Conservation (phyloP, 2,888 invertebrate species). For the Temnothorax ravouxi region DNA sequence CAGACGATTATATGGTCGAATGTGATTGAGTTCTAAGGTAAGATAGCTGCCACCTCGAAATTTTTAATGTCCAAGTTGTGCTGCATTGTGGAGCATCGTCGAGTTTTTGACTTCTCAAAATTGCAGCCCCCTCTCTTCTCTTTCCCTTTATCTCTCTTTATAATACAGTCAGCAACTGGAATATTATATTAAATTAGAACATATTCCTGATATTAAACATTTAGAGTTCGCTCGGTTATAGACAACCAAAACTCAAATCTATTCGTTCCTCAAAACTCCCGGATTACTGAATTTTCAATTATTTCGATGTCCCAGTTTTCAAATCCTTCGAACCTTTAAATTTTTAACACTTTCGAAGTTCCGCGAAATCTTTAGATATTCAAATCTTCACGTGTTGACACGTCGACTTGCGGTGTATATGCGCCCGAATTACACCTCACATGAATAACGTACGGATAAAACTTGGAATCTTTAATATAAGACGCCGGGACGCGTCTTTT, state of each 20-base stretch:
- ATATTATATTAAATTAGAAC: background rate
- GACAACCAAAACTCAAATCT: background rate
- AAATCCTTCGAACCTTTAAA: background rate
- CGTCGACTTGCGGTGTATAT: background rate
- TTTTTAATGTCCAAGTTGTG: background rate
- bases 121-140: background rate
- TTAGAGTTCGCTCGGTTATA: background rate
- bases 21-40: background rate
- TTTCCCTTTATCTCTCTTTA: background rate
- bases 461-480: background rate
- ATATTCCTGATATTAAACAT: background rate
- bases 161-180: background rate
- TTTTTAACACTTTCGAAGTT: background rate
- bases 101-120: background rate
- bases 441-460: background rate
- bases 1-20: no score
- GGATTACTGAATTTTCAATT: background rate
- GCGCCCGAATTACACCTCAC: background rate
- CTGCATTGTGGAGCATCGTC: background rate
- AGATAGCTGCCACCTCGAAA: background rate
- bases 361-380: background rate
- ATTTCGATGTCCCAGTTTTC: background rate
- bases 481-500: background rate
- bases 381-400: slow-evolving; percentile 14
- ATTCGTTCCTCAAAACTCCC: background rate